Evolutionary conservation across 2,797 vertebrate species (phyloP).

Genomic region (Enteromius anoplus): DNA sequence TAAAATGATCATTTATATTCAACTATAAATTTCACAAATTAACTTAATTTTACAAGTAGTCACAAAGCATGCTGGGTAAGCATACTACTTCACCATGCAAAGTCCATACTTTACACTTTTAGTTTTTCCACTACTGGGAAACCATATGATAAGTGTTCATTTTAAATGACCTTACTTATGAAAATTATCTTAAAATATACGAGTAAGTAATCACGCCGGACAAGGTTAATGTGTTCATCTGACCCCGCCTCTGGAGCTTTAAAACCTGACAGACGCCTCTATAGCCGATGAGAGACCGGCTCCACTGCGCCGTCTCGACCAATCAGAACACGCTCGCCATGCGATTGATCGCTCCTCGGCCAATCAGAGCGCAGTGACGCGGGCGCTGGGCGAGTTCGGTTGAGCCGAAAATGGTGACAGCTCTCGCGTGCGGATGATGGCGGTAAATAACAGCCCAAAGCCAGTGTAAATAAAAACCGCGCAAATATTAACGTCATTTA

Average conservation of each 20-base stretch:
- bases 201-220: background rate
- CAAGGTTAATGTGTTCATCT: conserved; percentile 23
- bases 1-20: background rate
- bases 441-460: conserved; percentile 80
- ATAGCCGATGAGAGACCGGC: conserved; percentile 43
- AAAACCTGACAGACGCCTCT: conserved; percentile 46
- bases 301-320: background rate
- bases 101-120: background rate
- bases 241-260: conserved; percentile 35
- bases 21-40: too few species aligned
- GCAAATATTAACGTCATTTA: background rate
- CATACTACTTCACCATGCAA: background rate
- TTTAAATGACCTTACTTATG: background rate
- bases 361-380: conserved; percentile 56
- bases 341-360: conserved; percentile 35
- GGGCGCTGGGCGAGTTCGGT: conserved; percentile 56
- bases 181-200: background rate
- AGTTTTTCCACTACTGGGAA: background rate
- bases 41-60: background rate
- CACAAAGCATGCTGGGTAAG: conserved; percentile 28
- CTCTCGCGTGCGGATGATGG: conserved; percentile 85
- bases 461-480: conserved; percentile 40
- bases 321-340: conserved; percentile 2
- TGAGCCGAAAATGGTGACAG: conserved; percentile 81
- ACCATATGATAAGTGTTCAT: background rate